These are phyloP conservation scores for Protonibea diacanthus DNA, from an alignment of 2,797 vertebrate genomes.

Conservation along the genomic window DNA sequence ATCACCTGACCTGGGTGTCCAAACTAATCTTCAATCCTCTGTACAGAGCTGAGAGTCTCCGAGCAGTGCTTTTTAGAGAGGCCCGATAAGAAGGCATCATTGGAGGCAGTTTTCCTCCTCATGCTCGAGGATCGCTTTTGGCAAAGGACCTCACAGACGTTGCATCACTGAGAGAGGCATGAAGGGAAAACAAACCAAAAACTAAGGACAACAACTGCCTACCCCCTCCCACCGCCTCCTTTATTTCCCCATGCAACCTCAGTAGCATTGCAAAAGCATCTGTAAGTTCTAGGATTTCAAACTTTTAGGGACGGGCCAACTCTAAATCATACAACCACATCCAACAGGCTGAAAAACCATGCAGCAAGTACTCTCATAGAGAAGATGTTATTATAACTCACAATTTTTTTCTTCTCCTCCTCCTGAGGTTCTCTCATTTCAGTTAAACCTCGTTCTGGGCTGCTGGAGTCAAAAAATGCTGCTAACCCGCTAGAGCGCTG, in stretches of 20 bases:
- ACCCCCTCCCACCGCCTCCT: slow-evolving; percentile 63
- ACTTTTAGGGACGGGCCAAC: slow-evolving; percentile 72
- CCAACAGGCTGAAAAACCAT: slow-evolving; percentile 76
- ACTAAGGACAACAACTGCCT: slow-evolving; percentile 69
- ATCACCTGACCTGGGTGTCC: slow-evolving; percentile 16
- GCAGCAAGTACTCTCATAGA: slow-evolving; percentile 70
- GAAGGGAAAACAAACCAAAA: slow-evolving; percentile 71
- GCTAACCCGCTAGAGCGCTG: slow-evolving; percentile 58
- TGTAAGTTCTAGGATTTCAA: slow-evolving; percentile 77
- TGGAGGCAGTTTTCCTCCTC: slow-evolving; percentile 34
- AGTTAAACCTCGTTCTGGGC: slow-evolving; percentile 68
- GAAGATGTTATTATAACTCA: slow-evolving; percentile 76
- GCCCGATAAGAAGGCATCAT: slow-evolving; percentile 23
- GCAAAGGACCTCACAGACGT: slow-evolving; percentile 63
- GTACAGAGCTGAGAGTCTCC: slow-evolving; percentile 5
- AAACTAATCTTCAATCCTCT: slow-evolving; percentile 7
- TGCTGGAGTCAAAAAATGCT: slow-evolving; percentile 68
- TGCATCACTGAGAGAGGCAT: slow-evolving; percentile 79
- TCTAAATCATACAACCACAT: slow-evolving; percentile 84
- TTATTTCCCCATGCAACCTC: slow-evolving; percentile 75
- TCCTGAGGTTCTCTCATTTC: slow-evolving; percentile 78
- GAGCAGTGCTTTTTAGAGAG: slow-evolving; percentile 18
- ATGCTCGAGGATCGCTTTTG: slow-evolving; percentile 55
- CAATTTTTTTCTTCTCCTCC: slow-evolving; percentile 58
- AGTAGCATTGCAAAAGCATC: slow-evolving; percentile 83